Percentiles rank a stretch among this genome's conserved stretches.
Evolutionary conservation across 2,888 invertebrate genomes (phyloP).

Genomic region (Tetropium fuscum): DNA sequence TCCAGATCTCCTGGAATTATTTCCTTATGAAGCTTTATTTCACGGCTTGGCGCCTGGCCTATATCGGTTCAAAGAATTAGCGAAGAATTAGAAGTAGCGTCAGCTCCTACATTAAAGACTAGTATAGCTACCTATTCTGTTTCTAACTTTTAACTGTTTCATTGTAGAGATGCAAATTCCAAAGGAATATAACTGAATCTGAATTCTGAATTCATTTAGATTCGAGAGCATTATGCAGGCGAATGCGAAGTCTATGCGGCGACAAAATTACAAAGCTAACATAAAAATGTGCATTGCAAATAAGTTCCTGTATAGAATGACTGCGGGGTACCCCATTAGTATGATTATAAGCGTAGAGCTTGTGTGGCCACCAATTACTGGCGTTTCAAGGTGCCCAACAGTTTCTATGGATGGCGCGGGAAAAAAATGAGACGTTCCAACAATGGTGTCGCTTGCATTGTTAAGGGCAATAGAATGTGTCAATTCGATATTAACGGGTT

Average conservation of each 20-base stretch:
- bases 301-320: constrained; percentile 28
- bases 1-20: too few species aligned
- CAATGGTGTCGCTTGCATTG: background rate
- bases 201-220: constrained; percentile 3
- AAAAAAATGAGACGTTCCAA: background rate
- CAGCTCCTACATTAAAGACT: too few species aligned
- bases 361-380: constrained; percentile 28
- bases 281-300: constrained; percentile 33
- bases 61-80: too few species aligned
- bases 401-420: constrained; percentile 4
- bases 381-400: constrained; percentile 8
- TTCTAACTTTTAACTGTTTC: too few species aligned
- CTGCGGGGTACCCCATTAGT: constrained; percentile 26
- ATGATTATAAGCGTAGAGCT: constrained; percentile 20
- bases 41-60: too few species aligned
- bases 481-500: background rate
- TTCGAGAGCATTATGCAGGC: constrained; percentile 11
- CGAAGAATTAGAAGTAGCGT: too few species aligned
- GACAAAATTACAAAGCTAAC: constrained; percentile 34
- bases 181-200: constrained; percentile 1
- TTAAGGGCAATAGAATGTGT: background rate
- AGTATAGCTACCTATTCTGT: too few species aligned
- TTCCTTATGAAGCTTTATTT: too few species aligned
- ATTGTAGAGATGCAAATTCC: constrained; percentile 2
- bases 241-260: constrained; percentile 22